phyloP scores from a whole-genome alignment of 2,113 vertebrate genomes.

The Talpa occidentalis region DNA sequence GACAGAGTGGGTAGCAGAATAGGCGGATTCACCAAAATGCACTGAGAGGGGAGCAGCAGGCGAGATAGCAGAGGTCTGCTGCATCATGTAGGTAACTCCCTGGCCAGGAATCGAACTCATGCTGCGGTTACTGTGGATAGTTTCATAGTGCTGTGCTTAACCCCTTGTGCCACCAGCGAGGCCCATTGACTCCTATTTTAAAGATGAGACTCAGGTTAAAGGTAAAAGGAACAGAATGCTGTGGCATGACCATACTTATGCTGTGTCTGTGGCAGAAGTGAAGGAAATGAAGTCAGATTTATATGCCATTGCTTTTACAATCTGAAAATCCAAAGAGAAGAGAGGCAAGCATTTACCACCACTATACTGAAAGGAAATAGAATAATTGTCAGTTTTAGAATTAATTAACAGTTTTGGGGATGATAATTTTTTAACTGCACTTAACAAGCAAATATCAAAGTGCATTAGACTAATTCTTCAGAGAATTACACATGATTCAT shows the following conservation, averaged over 20 bases:
- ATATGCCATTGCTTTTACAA: neutral
- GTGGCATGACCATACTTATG: neutral
- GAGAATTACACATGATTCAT: neutral
- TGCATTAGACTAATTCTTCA: constrained; percentile 14
- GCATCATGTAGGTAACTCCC: too few species aligned
- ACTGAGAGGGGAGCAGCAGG: too few species aligned
- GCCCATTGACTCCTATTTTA: neutral
- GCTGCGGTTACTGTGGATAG: too few species aligned
- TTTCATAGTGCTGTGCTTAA: too few species aligned
- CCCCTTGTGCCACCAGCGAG: too few species aligned
- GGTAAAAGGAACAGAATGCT: neutral
- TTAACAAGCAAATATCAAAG: constrained; percentile 9
- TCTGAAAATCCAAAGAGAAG: neutral
- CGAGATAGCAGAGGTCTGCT: too few species aligned
- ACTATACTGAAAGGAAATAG: neutral
- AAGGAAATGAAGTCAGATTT: neutral
- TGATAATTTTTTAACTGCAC: neutral
- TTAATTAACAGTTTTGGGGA: neutral
- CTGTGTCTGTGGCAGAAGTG: neutral
- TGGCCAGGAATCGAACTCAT: too few species aligned
- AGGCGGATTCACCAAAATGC: too few species aligned
- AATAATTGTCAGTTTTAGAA: neutral
- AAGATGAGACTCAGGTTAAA: neutral
- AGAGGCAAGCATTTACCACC: neutral
- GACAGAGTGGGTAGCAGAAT: too few species aligned